Conservation (phyloP, 2,797 vertebrate species). For the Chelon auratus region DNA sequence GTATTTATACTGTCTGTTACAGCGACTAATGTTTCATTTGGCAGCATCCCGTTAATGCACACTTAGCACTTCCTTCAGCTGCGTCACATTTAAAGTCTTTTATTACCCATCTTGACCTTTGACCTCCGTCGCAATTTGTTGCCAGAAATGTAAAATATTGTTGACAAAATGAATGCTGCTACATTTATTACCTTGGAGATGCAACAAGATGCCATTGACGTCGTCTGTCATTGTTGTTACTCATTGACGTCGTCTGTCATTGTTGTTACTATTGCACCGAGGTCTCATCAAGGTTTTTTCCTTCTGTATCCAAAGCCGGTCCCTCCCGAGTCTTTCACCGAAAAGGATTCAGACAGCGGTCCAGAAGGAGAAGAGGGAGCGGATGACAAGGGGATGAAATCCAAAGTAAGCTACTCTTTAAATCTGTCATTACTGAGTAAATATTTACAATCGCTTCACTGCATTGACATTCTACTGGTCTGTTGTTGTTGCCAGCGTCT, state of each 20-base stretch:
- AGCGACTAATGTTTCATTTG: too few species aligned
- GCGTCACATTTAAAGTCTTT: not conserved
- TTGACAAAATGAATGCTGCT: too few species aligned
- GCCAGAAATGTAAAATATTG: too few species aligned
- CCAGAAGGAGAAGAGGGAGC: slow-evolving; percentile 75
- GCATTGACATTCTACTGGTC: slow-evolving; percentile 46
- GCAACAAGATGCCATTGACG: too few species aligned
- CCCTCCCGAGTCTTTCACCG: slow-evolving; percentile 57
- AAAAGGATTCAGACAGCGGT: slow-evolving; percentile 78
- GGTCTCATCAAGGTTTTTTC: not conserved
- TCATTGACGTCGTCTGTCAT: too few species aligned
- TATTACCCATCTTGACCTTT: too few species aligned
- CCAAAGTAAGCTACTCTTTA: slow-evolving; percentile 71
- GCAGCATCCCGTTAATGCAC: not conserved
- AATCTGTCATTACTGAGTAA: not conserved
- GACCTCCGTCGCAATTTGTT: too few species aligned
- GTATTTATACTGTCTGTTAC: not conserved
- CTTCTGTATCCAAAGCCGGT: slow-evolving; percentile 58
- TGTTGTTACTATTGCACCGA: too few species aligned
- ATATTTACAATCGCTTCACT: slow-evolving; percentile 1
- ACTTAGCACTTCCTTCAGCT: not conserved
- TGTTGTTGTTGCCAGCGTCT: slow-evolving; percentile 53
- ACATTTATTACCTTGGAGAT: too few species aligned
- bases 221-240: too few species aligned
- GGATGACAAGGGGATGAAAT: slow-evolving; percentile 68